phyloP scores from a whole-genome alignment of 2,113 vertebrate species.

The Xerus inauris region DNA sequence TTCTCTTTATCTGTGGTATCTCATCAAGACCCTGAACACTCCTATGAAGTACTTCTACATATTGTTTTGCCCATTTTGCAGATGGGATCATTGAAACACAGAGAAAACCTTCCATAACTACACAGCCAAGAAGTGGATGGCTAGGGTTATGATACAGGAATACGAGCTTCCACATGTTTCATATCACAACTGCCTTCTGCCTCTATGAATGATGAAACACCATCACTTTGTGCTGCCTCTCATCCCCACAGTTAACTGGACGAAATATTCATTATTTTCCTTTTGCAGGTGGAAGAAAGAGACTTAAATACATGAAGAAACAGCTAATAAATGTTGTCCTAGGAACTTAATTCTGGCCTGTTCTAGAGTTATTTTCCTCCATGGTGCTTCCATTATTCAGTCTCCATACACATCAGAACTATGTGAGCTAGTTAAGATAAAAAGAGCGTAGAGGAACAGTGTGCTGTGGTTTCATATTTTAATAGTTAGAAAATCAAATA shows the following conservation, averaged over 20 bases:
- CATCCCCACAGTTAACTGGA: background rate
- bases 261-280: background rate
- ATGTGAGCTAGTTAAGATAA: background rate
- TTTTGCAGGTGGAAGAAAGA: background rate
- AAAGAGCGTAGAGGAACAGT: background rate
- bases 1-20: background rate
- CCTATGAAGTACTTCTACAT: accelerated
- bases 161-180: accelerated
- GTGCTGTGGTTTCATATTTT: background rate
- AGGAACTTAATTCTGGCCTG: background rate
- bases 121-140: background rate
- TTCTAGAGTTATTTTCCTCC: background rate
- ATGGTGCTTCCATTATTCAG: background rate
- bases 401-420: background rate
- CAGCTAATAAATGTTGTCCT: background rate
- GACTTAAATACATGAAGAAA: background rate
- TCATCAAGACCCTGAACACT: background rate
- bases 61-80: background rate
- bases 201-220: background rate
- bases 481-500: background rate
- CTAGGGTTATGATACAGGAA: background rate
- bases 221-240: accelerated
- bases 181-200: too few relatives aligned
- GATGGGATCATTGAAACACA: background rate
- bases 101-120: background rate